Base-by-base conservation (phyloP, 1,140 invertebrate genomes). In the Lepidurus arcticus region DNA sequence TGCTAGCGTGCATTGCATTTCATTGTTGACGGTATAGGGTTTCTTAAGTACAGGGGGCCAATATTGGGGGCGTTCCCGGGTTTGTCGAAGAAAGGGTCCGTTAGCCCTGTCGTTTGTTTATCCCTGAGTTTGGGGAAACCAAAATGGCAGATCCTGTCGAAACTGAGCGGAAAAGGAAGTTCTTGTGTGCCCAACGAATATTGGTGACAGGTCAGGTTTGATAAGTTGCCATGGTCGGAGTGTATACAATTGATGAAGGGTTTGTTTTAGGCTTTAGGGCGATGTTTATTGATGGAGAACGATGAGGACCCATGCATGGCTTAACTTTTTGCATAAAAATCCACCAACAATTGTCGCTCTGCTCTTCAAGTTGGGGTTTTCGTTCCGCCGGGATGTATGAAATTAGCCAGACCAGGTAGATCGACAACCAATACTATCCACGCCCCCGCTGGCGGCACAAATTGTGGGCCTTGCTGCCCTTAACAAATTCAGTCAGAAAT, bases 281-380 rank as follows among this genome's bases (percentile, higher is more conserved):
- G 21, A 16, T 65, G 53, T 65, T 0, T 21, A 65, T n/a, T 65
- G 53, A 65, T 65, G 53, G 53, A 65, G 21, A 65, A 65, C 53
- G 53, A 65, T 65, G 5, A 7, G 53, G 53, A 21, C 53, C 53
- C 13, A 65, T 65, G 53, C 53, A 65, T 65, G 53, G 53, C 53
- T 65, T 65, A 65, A 34, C 34, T 65, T 65, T 65, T 65, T 65
- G 53, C 53, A 65, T 65, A 65, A 65, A 65, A 47, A 47, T 47
- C 53, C 53, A 21, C 53, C 45, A 47, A 65, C 21, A 65, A 65
- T n/a, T 65, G 53, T 65, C 53, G 47, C 21, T 65, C 13, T 13
- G 13, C 47, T 7, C 13, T 65, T 0, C 0, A 34, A 65, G 8
- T 65, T 13, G 16, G 5, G 13, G 53, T 21, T 65, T 65, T 65